A percentile compares a stretch with the other conserved stretches of the same genome.
Conservation (phyloP, 2,797 vertebrate species). For the Epinephelus awoara region DNA sequence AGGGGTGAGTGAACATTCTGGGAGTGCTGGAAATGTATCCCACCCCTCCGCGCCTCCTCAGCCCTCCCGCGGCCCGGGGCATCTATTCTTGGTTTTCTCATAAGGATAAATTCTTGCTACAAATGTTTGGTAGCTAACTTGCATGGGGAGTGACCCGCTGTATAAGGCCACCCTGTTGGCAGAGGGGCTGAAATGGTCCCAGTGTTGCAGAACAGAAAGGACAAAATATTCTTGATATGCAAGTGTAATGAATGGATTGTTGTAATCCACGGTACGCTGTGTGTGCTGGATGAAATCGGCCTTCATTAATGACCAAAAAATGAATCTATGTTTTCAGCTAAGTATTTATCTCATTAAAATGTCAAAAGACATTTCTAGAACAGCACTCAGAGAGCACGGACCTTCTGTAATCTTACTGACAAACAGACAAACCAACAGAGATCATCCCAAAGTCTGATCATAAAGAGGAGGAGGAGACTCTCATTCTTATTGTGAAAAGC, state of each 20-base stretch:
- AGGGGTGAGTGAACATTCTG: constrained; percentile 58
- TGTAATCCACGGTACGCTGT: neutral
- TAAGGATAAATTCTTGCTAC: constrained; percentile 76
- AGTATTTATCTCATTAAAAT: neutral
- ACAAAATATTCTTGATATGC: neutral
- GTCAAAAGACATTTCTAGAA: neutral
- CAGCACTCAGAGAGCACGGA: too few species aligned
- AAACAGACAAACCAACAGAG: too few species aligned
- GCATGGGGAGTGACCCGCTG: constrained; percentile 41
- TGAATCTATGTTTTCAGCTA: neutral
- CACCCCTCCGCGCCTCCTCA: constrained; percentile 50
- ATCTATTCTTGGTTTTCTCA: constrained; percentile 83
- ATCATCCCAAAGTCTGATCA: too few species aligned
- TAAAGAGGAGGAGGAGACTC: too few species aligned
- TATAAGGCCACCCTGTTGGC: constrained; percentile 48
- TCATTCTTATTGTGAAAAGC: too few species aligned
- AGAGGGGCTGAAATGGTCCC: constrained; percentile 14
- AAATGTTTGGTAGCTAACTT: constrained; percentile 68
- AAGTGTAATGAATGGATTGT: neutral
- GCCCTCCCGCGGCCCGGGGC: constrained; percentile 63
- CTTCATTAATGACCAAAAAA: neutral
- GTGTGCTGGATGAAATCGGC: neutral
- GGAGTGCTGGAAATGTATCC: constrained; percentile 72
- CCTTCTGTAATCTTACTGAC: too few species aligned
- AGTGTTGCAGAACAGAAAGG: constrained; percentile 29